Base-by-base conservation (phyloP, 2,113 vertebrate species). In the Psilopsiagon aymara region DNA sequence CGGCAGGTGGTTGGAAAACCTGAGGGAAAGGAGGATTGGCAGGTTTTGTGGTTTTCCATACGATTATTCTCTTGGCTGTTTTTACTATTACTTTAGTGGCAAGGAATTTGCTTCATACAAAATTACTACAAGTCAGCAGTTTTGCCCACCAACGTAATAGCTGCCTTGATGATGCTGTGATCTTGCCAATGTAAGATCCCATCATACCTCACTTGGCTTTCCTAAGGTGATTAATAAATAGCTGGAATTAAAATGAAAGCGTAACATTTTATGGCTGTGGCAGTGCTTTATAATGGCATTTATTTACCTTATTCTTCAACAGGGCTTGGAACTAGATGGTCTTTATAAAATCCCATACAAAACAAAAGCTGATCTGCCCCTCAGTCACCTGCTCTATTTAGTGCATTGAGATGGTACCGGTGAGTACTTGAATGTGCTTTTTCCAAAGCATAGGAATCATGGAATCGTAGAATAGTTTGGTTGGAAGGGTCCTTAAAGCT, bases 1-100 rank as follows among this genome's bases (percentile, higher is more conserved):
- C 1, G 0, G 78, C 85, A 93, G 75, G 93, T 95, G 71, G 70
- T 85, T 94, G 93, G 85, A 39, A 81, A 92, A 95, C 53, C 44
- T 87, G 82, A 74, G 75, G 87, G 67, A 62, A 46, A 79, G 81
- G 47, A 86, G 95, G 82, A 46, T 68, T 95, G 93, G 82, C 63
- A 68, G 68, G 4, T 82, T 76, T 74, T 87, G 0, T 52, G 7
- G 47, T 81, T 94, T 90, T 90, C 74, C 60, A 35, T 64, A 5
- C 10, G 6, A 67, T 95, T 96, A 55, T 82, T 94, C 90, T 93
- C 75, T 35, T 35, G 76, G 3, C 67, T 90, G 57, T 82, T 94
- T 69, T 17, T 46, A 15, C 23, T 90, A 0, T 96, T 80, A 19
- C 71, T 96, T 82, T 46, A 88, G 63, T 46, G 76, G 43, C 60